Base-by-base conservation (phyloP, 2,888 invertebrate genomes). In the Ophion ventricosus region DNA sequence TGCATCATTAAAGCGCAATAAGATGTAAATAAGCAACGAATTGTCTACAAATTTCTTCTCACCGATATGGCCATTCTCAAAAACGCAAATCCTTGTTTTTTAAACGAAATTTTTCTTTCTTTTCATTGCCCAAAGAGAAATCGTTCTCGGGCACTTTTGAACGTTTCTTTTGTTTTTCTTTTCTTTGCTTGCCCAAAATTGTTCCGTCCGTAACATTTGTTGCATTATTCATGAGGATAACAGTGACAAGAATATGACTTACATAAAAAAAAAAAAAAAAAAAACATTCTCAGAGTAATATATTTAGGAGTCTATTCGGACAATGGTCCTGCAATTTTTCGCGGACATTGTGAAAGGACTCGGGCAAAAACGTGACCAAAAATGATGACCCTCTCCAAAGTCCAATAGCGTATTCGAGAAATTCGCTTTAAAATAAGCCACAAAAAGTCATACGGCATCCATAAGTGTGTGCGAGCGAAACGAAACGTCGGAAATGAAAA, bases 311-410 rank as follows among this genome's bases (percentile, higher is more conserved):
- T 20, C 66, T 40, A 66, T 35, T 66, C 25, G 43, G 25, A 25
- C 43, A 67, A 67, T 49, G 49, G 40, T 49, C 67, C 49, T 67
- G 25, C 8, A 49, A 10, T 49, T 43, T 49, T 67, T 67, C 25
- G 49, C 49, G 26, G 25, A 67, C 25, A 25, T 43, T 25, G 20
- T 49, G 11, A n/a, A n/a, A 49, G 43, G 43, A 25, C 25, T 17
- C 17, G 40, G 25, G 17, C 25, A 25, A 17, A 23, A 17, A 49
- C 17, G 17, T 25, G 49, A 4, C 49, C 49, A 49, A 49, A 49
- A 49, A 49, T 49, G 1, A 17, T 49, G 49, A 17, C 17, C 49
- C 49, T 49, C 49, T 49, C 49, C 49, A 49, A 49, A 49, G 49
- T 49, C 57, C 63, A 25, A 29, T 63, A 2, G 23, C 25, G 1